Evolutionary conservation across 1,140 invertebrate genomes (phyloP).

Genomic region (Rhyacophila brunnea): DNA sequence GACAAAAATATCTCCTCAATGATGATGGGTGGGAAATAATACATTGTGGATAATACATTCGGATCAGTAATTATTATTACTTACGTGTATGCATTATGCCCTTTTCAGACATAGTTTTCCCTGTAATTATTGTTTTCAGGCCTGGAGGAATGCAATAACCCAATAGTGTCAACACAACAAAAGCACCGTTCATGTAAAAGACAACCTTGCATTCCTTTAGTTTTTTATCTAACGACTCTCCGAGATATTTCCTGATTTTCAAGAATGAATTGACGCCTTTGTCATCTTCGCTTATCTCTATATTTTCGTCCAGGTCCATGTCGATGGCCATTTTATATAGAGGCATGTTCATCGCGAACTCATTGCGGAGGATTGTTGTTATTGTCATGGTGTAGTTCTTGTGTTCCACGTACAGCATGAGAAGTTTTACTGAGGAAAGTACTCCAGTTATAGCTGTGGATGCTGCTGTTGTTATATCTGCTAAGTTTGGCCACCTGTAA

Average conservation of each 20-base stretch:
- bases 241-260: slow-evolving; percentile 6
- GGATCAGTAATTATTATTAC: too few species aligned
- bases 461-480: slow-evolving; percentile 5
- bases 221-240: slow-evolving; percentile 3
- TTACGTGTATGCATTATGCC: slow-evolving; percentile 4
- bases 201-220: slow-evolving; percentile 8
- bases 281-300: too few species aligned
- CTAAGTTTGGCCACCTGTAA: slow-evolving; percentile 10
- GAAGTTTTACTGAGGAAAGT: slow-evolving; percentile 7
- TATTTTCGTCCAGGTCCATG: background rate
- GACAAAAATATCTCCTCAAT: too few species aligned
- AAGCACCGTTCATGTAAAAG: slow-evolving; percentile 5
- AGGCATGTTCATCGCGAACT: background rate
- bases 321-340: background rate
- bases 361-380: background rate
- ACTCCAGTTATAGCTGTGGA: slow-evolving; percentile 7
- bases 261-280: background rate
- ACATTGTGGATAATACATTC: too few species aligned
- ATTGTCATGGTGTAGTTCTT: background rate
- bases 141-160: slow-evolving; percentile 13
- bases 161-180: slow-evolving; percentile 8
- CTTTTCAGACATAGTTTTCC: background rate
- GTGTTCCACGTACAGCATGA: slow-evolving; percentile 1
- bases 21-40: too few species aligned
- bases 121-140: slow-evolving; percentile 2